These are phyloP conservation scores for Oscheius sp. DNA, from an alignment of 2,888 invertebrate species.

Conservation along the genomic window DNA sequence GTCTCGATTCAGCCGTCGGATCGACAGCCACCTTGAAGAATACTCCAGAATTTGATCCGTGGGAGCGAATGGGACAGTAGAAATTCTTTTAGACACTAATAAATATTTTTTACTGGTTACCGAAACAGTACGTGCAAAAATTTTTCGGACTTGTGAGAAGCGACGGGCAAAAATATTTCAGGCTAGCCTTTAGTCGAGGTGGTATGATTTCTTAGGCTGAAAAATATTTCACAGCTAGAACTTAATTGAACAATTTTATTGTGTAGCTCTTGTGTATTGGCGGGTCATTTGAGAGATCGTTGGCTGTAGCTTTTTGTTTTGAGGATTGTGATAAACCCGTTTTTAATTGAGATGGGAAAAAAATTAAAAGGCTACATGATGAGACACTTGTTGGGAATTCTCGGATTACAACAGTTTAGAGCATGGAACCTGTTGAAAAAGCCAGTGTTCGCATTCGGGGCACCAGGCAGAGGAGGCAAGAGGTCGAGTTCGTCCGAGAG, in stretches of 20 bases:
- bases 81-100: conserved; percentile 2
- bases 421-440: conserved; percentile 39
- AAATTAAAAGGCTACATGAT: conserved; percentile 40
- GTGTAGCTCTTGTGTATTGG: conserved; percentile 24
- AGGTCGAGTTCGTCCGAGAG: conserved; percentile 66
- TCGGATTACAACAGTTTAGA: conserved; percentile 55
- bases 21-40: conserved; percentile 29
- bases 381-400: conserved; percentile 61
- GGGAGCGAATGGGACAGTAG: conserved; percentile 36
- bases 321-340: conserved; percentile 6
- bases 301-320: conserved; percentile 11
- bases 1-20: neutral
- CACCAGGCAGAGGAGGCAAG: conserved; percentile 64
- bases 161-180: no score
- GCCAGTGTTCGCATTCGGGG: conserved; percentile 44
- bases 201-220: no score
- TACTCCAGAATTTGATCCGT: conserved; percentile 35
- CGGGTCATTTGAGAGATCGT: conserved; percentile 29
- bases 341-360: neutral
- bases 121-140: no score
- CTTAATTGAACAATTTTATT: no score
- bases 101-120: conserved; percentile 8
- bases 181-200: no score
- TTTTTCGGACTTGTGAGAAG: no score
- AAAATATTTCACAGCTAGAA: neutral